Conservation (phyloP, 2,113 vertebrate genomes). For the Pterocles burchelli region DNA sequence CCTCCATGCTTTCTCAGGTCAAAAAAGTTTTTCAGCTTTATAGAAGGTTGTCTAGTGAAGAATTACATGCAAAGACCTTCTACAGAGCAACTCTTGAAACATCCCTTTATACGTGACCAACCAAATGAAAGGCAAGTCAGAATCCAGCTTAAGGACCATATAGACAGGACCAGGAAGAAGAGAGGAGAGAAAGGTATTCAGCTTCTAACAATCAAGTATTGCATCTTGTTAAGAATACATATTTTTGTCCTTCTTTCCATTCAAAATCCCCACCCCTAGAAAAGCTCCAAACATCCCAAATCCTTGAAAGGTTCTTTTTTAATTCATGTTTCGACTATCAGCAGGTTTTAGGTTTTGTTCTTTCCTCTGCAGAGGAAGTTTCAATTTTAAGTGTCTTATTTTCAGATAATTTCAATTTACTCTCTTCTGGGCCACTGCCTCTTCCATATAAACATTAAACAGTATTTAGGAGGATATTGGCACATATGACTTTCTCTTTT, state of each 20-base stretch:
- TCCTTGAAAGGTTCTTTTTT: neutral
- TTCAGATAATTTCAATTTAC: neutral
- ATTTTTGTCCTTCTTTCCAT: neutral
- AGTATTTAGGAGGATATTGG: neutral
- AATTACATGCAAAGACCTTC: constrained; percentile 96
- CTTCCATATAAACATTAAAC: neutral
- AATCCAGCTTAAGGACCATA: constrained; percentile 99
- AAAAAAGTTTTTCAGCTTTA: constrained; percentile 99
- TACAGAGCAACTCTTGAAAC: constrained; percentile 95
- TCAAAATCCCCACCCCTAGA: neutral
- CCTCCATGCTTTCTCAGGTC: constrained; percentile 79
- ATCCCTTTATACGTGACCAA: constrained; percentile 97
- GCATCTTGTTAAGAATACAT: neutral
- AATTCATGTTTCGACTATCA: neutral
- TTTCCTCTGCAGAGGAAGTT: neutral
- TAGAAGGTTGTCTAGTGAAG: constrained; percentile 98
- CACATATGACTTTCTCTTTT: neutral
- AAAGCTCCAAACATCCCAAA: neutral
- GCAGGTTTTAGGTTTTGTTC: neutral
- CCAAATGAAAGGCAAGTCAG: constrained; percentile 98
- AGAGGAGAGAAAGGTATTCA: constrained; percentile 94
- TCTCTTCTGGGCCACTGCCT: neutral
- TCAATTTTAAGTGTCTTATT: neutral
- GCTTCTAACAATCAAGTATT: neutral
- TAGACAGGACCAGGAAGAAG: constrained; percentile 98